Conservation (phyloP, 2,113 vertebrate genomes). For the Urocitellus parryii region DNA sequence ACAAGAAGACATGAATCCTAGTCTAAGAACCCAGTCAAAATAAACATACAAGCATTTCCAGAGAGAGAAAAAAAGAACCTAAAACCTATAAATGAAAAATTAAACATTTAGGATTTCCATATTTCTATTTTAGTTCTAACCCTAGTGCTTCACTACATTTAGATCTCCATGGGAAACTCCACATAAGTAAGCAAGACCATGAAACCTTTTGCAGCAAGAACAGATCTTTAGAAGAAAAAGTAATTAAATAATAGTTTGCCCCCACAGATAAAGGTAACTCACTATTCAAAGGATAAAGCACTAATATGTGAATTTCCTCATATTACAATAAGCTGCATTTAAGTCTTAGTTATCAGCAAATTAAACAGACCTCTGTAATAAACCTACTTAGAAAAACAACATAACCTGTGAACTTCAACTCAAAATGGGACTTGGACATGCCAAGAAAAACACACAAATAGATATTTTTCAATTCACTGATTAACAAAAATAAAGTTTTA, state of each 20-base stretch:
- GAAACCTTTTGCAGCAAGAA: constrained; percentile 11
- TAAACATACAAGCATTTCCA: neutral
- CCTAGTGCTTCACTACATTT: constrained; percentile 14
- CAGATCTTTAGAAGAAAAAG: constrained; percentile 9
- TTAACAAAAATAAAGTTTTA: constrained; percentile 15
- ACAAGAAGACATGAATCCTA: constrained; percentile 12
- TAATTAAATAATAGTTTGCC: constrained; percentile 4
- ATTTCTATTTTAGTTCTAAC: constrained; percentile 19
- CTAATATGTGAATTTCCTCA: constrained; percentile 17
- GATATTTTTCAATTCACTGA: constrained; percentile 58
- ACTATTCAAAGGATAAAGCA: constrained; percentile 30
- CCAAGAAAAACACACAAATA: constrained; percentile 50
- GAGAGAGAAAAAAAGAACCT: neutral
- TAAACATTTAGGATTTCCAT: neutral
- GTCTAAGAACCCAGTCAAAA: neutral
- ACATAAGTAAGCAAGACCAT: neutral
- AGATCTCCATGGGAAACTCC: neutral
- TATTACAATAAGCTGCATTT: constrained; percentile 48
- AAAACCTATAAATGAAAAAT: neutral
- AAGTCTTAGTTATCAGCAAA: constrained; percentile 65
- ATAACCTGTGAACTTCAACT: constrained; percentile 50
- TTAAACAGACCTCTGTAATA: constrained; percentile 43
- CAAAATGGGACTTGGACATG: constrained; percentile 8
- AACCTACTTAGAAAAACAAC: constrained; percentile 56
- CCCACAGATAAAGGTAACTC: constrained; percentile 24